These are phyloP conservation scores for Callospermophilus lateralis DNA, from an alignment of 2,113 vertebrate species.

Conservation along the genomic window DNA sequence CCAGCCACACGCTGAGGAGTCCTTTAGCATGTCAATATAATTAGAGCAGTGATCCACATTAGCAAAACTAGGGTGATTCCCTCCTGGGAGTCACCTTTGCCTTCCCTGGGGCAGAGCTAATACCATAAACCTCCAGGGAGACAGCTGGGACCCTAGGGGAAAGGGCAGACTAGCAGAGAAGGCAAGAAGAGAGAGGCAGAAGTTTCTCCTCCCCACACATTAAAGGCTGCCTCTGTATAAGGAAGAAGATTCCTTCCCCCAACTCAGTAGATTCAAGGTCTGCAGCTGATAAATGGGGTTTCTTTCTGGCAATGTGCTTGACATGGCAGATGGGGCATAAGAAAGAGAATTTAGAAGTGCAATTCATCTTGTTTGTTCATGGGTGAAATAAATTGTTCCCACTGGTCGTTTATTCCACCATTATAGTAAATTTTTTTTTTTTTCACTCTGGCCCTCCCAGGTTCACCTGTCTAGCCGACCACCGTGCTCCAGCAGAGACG, in stretches of 20 bases:
- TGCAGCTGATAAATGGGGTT: background rate
- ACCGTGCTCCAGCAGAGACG: slow-evolving; percentile 84
- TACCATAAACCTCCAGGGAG: background rate
- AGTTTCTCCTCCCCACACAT: background rate
- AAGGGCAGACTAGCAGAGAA: background rate
- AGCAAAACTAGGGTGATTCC: background rate
- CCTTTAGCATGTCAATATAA: background rate
- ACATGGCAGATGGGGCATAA: background rate
- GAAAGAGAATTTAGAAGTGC: background rate
- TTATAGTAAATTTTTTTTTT: background rate
- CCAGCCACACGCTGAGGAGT: background rate
- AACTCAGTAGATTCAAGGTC: background rate
- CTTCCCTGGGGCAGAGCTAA: background rate
- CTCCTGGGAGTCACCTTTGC: background rate
- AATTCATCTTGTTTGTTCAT: background rate
- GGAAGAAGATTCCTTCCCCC: background rate
- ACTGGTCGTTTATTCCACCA: background rate
- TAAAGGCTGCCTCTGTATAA: background rate
- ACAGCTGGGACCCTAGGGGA: background rate
- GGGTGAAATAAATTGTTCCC: background rate
- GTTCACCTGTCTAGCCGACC: slow-evolving; percentile 87
- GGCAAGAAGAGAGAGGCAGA: background rate
- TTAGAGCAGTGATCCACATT: background rate
- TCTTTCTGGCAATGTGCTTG: background rate
- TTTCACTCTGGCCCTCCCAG: background rate